Base-by-base conservation (phyloP, 2,113 vertebrate genomes). In the Martes martes region DNA sequence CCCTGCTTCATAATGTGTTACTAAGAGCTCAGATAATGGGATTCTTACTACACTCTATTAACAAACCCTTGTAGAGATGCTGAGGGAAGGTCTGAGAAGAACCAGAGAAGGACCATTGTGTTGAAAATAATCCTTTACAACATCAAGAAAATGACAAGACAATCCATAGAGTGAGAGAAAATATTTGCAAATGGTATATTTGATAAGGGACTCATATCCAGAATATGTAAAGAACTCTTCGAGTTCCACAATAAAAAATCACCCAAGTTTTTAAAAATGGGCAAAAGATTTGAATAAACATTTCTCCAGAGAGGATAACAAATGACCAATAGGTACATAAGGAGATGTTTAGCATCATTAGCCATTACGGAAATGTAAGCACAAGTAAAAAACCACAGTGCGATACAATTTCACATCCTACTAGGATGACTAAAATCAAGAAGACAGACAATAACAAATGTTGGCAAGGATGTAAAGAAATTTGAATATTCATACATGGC, bases 341-440 rank as follows among this genome's bases (percentile, higher is more conserved):
- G 86, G 93, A 95, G 52, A 73, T 87, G 9, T 4, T 90, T 55
- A 57, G n/a, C 10, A 26, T 84, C 31, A 9, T 87, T 71, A 76
- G 39, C 67, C 39, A 45, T 74, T 87, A 83, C 4, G 28, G 71
- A 95, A 93, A 96, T 65, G 16, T 19, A 55, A 89, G 55, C 61
- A 50, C 42, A 94, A 55, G 85, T 91, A 39, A 94, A 94, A 76
- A 97, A 63, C 18, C 33, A 94, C 42, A 78, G 15, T 95, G 26
- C 61, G 59, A 73, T 36, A 69, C 24, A 67, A 74, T 47, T 94
- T 67, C 63, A 33, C 31, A 67, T 33, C n/a, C 26, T 33, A 45
- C 39, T 87, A 87, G 4, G 33, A 82, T 73, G 36, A 36, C 26
- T 85, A 91, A 88, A 63, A 15, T 67, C 10, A 80, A 80, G 67